These are phyloP conservation scores for Phoenicopterus ruber DNA, from an alignment of 2,113 vertebrate species.

Conservation along the genomic window DNA sequence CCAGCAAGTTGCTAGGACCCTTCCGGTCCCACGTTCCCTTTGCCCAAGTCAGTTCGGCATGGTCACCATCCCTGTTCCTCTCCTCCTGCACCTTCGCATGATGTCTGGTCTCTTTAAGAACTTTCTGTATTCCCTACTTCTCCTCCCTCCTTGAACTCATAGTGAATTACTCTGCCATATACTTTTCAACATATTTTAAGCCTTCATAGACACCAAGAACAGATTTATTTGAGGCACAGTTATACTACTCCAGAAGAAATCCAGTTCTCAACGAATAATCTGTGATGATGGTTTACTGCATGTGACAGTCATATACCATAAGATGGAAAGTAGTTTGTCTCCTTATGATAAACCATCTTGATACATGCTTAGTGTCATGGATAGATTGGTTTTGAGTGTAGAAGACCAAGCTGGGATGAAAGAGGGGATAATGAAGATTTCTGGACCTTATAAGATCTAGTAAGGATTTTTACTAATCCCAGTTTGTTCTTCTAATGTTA, in stretches of 20 bases:
- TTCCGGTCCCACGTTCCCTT: neutral
- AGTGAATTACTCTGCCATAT: neutral
- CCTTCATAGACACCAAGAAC: neutral
- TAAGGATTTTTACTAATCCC: neutral
- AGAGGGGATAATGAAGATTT: neutral
- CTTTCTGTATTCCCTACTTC: neutral
- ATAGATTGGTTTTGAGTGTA: neutral
- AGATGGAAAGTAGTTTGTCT: neutral
- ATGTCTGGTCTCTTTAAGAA: neutral
- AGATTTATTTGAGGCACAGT: neutral
- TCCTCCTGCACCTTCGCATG: neutral
- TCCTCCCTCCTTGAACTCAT: neutral
- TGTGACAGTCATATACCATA: neutral
- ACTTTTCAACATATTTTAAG: neutral
- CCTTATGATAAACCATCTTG: neutral
- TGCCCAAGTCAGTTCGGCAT: neutral
- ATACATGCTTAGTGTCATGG: neutral
- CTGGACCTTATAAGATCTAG: neutral
- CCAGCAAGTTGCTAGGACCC: neutral
- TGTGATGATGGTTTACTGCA: neutral
- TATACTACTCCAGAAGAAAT: neutral
- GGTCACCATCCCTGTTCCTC: rapidly evolving
- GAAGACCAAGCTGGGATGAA: neutral
- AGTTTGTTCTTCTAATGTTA: neutral
- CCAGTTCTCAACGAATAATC: neutral